Evolutionary conservation across 1,140 invertebrate genomes (phyloP).

Genomic region (Conopomorpha cramerella): DNA sequence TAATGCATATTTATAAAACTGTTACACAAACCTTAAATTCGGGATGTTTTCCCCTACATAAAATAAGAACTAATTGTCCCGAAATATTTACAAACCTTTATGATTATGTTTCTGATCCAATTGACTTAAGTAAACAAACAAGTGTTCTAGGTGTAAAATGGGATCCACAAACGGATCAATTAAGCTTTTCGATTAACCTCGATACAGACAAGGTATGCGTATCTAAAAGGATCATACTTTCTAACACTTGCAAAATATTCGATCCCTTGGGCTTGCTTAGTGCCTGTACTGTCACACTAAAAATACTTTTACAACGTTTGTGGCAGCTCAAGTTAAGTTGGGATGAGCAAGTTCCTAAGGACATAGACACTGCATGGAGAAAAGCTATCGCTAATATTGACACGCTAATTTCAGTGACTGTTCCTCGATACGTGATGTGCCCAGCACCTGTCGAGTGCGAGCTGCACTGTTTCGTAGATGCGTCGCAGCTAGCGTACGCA

Average conservation of each 20-base stretch:
- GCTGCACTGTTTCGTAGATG: conserved; percentile 9
- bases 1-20: conserved; percentile 9
- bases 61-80: conserved; percentile 12
- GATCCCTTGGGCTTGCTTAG: conserved; percentile 25
- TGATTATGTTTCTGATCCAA: background rate
- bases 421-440: background rate
- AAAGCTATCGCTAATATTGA: background rate
- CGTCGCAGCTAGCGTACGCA: conserved; percentile 7
- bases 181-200: conserved; percentile 2
- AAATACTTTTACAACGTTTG: conserved; percentile 22
- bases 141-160: conserved; percentile 14
- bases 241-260: conserved; percentile 17
- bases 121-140: conserved; percentile 1
- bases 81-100: conserved; percentile 3
- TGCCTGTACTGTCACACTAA: conserved; percentile 13
- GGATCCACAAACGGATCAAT: conserved; percentile 8
- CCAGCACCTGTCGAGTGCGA: conserved; percentile 1
- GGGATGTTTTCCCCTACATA: conserved; percentile 9
- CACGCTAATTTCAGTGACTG: background rate
- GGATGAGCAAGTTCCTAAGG: conserved; percentile 17
- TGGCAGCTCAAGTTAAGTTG: conserved; percentile 18
- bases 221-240: conserved; percentile 14
- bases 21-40: conserved; percentile 6
- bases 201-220: conserved; percentile 2
- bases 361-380: conserved; percentile 1